Percentiles rank a stretch among this genome's conserved stretches.
Conservation (phyloP, 2,113 vertebrate species). For the Grammomys surdaster region DNA sequence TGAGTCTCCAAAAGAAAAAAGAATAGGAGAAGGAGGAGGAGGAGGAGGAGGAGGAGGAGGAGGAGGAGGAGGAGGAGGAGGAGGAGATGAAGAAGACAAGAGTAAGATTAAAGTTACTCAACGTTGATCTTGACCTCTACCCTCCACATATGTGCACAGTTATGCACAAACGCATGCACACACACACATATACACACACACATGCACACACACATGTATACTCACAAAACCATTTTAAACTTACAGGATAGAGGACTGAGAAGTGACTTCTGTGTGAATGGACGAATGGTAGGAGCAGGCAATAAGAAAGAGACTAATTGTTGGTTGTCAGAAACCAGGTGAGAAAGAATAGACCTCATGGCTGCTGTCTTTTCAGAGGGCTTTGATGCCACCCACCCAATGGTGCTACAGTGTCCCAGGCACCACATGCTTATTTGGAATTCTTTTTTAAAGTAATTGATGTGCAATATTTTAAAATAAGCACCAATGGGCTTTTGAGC, state of each 20-base stretch:
- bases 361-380: neutral
- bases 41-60: no score
- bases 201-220: neutral
- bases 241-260: neutral
- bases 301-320: neutral
- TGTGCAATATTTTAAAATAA: neutral
- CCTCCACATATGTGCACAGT: neutral
- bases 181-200: neutral
- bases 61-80: neutral
- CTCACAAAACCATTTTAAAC: neutral
- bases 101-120: neutral
- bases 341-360: rapidly evolving
- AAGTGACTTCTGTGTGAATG: neutral
- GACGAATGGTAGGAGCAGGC: neutral
- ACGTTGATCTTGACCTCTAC: neutral
- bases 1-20: neutral
- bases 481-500: neutral
- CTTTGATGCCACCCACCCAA: neutral
- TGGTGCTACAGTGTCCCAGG: neutral
- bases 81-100: neutral
- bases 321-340: no score
- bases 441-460: neutral
- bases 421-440: neutral
- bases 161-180: neutral
- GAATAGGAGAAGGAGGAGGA: rapidly evolving